phyloP scores from a whole-genome alignment of 1,140 invertebrate species.

The Ganaspis sp. region DNA sequence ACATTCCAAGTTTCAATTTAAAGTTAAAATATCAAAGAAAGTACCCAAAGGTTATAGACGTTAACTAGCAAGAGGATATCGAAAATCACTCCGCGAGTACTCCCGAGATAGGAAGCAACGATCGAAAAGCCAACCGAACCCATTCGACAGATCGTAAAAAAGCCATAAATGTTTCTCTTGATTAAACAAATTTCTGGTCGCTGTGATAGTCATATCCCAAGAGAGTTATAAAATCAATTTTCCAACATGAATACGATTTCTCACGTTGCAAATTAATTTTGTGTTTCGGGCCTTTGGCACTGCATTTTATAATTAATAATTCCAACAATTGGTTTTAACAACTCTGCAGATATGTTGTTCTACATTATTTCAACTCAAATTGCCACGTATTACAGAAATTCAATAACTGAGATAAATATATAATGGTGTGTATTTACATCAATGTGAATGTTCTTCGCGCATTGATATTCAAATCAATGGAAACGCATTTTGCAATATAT shows the following conservation, averaged over 20 bases:
- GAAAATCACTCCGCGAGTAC: background rate
- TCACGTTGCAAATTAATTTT: slow-evolving; percentile 1
- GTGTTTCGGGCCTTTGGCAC: background rate
- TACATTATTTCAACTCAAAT: background rate
- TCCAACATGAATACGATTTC: slow-evolving; percentile 9
- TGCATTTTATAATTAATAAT: background rate
- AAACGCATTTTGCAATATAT: no score
- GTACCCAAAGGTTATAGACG: background rate
- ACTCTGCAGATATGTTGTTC: background rate
- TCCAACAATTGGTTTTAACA: background rate
- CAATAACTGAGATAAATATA: no score
- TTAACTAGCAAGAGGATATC: slow-evolving; percentile 1
- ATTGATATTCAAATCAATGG: no score
- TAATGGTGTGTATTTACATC: no score
- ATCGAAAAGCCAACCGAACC: slow-evolving; percentile 4
- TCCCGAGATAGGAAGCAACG: slow-evolving; percentile 21
- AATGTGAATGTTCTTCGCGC: no score
- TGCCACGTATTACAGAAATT: background rate
- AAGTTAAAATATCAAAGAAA: slow-evolving; percentile 5
- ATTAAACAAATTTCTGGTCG: slow-evolving; percentile 26
- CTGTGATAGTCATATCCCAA: background rate
- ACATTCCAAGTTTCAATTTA: background rate
- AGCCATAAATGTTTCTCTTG: slow-evolving; percentile 26
- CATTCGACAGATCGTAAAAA: slow-evolving; percentile 20
- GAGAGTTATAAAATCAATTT: slow-evolving; percentile 21